Evolutionary conservation across 1,140 invertebrate species (phyloP), one percentile per base, ranked within the genome.

Genomic region (Pectinophora gossypiella): DNA sequence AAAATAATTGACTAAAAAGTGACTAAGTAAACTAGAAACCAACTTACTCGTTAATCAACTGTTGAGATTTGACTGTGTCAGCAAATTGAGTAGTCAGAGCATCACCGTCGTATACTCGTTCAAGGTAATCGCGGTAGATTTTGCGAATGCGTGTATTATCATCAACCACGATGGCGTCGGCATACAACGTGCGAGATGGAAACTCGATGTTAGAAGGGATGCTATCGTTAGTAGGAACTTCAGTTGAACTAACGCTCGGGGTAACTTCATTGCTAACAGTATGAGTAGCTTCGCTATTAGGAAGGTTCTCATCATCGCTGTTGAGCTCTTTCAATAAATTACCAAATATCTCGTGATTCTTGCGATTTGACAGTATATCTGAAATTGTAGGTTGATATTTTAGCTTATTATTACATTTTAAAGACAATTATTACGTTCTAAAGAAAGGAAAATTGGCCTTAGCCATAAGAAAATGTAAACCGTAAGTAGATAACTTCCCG

Each of bases 91-190:
- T 75, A 62, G 76, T 89, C 3, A 89, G 61, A 1, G 91, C 81
- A 38, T 91, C 91, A 19, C 88, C 91, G 0, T 81, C 69, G 65
- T 93, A 94, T 0, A 91, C 76, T 1, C 76, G 66, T 5, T 84
- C 54, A 10, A 89, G 87, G 16, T 90, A 89, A 2, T 76, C 56
- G 13, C 69, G 67, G 57, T 90, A 93, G 19, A 90, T 61, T 0
- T 79, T 71, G 0, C 91, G 87, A 9, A 93, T 82, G 0, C 85
- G 82, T 44, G 82, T 90, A 5, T 84, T 79, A 2, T 83, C 55
- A 75, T 92, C 85, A 0, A 93, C 82, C 54, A 93, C 92, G 47
- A 93, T 76, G 1, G 88, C 91, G 42, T 85, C 89, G 0, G 91
- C 91, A 32, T 90, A 89, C 18, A 66, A 21, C 1, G 76, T 83